These are phyloP conservation scores for Apodemia hepburni DNA, from an alignment of 2,888 invertebrate genomes.

Conservation along the genomic window DNA sequence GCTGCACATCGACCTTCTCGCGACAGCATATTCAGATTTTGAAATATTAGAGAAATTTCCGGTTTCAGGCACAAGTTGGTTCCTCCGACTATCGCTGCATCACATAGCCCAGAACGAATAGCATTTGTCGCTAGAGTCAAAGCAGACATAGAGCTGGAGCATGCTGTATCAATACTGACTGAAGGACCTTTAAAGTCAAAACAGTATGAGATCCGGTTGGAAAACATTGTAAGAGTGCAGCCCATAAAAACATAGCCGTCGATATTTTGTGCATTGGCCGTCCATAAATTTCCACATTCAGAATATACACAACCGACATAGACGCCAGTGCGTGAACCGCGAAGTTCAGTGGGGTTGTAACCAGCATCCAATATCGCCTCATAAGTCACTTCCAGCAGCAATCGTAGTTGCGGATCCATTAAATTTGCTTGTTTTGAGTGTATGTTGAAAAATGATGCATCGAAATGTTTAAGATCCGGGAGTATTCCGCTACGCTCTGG, in stretches of 20 bases:
- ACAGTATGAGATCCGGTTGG: slow-evolving; percentile 12
- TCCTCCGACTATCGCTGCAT: slow-evolving; percentile 7
- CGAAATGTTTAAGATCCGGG: slow-evolving; percentile 89
- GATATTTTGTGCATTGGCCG: slow-evolving; percentile 90
- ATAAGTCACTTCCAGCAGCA: slow-evolving; percentile 93
- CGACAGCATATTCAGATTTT: slow-evolving; percentile 2
- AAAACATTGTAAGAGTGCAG: slow-evolving; percentile 13
- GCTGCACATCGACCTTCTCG: slow-evolving; percentile 11
- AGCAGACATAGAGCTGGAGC: slow-evolving; percentile 13
- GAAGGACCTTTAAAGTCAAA: slow-evolving; percentile 18
- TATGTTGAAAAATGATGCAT: slow-evolving; percentile 94
- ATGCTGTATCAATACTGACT: slow-evolving; percentile 2
- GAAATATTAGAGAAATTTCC: background rate
- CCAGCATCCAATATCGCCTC: slow-evolving; percentile 95
- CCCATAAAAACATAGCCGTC: slow-evolving; percentile 79
- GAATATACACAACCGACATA: slow-evolving; percentile 93
- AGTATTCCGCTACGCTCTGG: slow-evolving; percentile 91
- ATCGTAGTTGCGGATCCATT: slow-evolving; percentile 95
- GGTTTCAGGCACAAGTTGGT: background rate
- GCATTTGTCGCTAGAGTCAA: slow-evolving; percentile 1
- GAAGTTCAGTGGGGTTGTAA: slow-evolving; percentile 89
- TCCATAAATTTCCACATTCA: slow-evolving; percentile 94
- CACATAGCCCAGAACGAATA: slow-evolving; percentile 7
- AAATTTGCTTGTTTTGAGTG: slow-evolving; percentile 94
- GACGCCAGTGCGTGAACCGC: slow-evolving; percentile 95